Conservation (phyloP, 92 coral and sea anemone genomes). For the Hydrozoanthus gracilis region DNA sequence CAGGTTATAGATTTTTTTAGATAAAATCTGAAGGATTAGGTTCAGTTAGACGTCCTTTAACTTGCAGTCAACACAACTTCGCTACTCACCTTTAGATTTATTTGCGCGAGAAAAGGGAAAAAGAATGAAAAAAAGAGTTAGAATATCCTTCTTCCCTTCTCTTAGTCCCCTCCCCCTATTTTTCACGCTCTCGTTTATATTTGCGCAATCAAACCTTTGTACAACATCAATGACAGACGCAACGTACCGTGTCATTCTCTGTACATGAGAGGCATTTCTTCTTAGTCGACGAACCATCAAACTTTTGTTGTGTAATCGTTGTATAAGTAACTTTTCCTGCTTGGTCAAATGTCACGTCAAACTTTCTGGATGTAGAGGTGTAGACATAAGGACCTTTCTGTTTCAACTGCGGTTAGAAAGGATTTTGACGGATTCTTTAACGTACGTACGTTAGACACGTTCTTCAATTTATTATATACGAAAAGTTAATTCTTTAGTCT, state of each 20-base stretch:
- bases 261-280: slow-evolving; percentile 69
- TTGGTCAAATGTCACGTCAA: slow-evolving; percentile 68
- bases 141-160: too few species aligned
- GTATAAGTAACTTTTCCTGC: slow-evolving; percentile 66
- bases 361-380: slow-evolving; percentile 61
- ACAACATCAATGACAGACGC: too few species aligned
- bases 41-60: too few species aligned
- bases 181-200: background rate
- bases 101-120: too few species aligned
- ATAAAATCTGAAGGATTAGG: too few species aligned
- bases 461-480: background rate
- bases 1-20: too few species aligned
- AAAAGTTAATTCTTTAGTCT: too few species aligned
- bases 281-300: slow-evolving; percentile 62
- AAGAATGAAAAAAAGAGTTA: too few species aligned
- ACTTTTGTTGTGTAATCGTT: slow-evolving; percentile 57
- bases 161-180: background rate
- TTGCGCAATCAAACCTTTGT: background rate
- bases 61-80: too few species aligned
- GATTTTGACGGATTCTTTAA: background rate
- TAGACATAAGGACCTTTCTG: slow-evolving; percentile 93
- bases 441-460: background rate
- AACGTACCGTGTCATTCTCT: slow-evolving; percentile 37
- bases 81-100: too few species aligned
- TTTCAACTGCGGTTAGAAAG: slow-evolving; percentile 55